A percentile compares a stretch with the other conserved stretches of the same genome.
Evolutionary conservation across 2,888 invertebrate species (phyloP).

Genomic region (Drosophila kanekoi): DNA sequence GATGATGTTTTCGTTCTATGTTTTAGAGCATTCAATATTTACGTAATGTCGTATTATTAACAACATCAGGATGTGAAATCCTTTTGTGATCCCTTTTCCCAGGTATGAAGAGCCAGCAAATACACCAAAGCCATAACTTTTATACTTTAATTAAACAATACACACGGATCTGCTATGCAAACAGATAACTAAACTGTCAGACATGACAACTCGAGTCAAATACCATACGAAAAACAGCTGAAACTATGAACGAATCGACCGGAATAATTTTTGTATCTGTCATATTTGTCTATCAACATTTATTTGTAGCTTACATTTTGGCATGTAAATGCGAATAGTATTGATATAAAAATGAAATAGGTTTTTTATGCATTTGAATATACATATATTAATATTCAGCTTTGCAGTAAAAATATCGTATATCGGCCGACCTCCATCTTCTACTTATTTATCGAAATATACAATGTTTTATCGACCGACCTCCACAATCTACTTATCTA

Average conservation of each 20-base stretch:
- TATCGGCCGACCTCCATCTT: conserved; percentile 31
- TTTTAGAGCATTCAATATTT: conserved; percentile 1
- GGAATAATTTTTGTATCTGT: too few relatives aligned
- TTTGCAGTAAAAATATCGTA: conserved; percentile 11
- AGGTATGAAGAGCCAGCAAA: conserved; percentile 3
- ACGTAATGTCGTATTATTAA: background rate
- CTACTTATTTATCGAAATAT: conserved; percentile 1
- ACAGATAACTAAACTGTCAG: background rate
- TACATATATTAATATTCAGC: background rate
- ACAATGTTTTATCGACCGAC: conserved; percentile 8
- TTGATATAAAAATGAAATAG: background rate
- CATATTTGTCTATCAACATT: background rate
- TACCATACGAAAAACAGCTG: conserved; percentile 4
- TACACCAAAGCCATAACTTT: conserved; percentile 11
- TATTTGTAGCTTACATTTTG: background rate
- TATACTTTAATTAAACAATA: conserved; percentile 11
- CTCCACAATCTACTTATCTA: conserved; percentile 24
- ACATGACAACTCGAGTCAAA: conserved; percentile 15
- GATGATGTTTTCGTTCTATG: background rate
- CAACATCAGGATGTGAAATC: conserved; percentile 12
- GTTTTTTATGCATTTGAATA: background rate
- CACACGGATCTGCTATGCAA: conserved; percentile 4
- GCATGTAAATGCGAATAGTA: background rate
- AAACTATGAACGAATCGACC: background rate
- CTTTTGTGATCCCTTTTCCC: background rate